These are phyloP conservation scores for Aldabrachelys gigantea DNA, from an alignment of 2,113 vertebrate genomes.

Conservation along the genomic window DNA sequence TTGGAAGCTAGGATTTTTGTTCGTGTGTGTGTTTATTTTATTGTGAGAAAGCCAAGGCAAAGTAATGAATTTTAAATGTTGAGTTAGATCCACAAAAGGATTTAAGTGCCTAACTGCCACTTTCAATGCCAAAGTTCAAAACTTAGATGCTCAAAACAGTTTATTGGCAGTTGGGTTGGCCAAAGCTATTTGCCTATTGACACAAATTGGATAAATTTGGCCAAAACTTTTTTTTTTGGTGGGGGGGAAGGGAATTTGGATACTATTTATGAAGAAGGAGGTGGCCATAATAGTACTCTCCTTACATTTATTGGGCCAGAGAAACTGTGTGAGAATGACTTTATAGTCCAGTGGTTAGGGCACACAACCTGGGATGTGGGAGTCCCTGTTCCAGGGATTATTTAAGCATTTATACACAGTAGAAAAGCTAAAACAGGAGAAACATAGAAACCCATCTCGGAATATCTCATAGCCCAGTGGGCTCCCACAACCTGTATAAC, in stretches of 20 bases:
- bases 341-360: no score
- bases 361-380: no score
- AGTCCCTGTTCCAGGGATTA: no score
- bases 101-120: neutral
- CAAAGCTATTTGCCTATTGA: neutral
- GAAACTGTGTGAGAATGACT: neutral
- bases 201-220: no score
- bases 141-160: neutral
- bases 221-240: no score
- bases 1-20: neutral
- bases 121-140: neutral
- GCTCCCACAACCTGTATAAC: no score
- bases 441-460: no score
- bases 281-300: neutral
- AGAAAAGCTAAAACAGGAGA: no score
- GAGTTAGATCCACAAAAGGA: neutral
- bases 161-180: neutral
- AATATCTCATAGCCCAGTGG: no score
- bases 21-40: neutral
- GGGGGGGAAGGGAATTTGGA: neutral
- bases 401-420: no score
- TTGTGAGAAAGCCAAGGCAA: neutral
- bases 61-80: neutral
- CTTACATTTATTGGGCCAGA: neutral
- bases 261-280: neutral